Base-by-base conservation (phyloP, 2,888 invertebrate species). In the Lysandra coridon region DNA sequence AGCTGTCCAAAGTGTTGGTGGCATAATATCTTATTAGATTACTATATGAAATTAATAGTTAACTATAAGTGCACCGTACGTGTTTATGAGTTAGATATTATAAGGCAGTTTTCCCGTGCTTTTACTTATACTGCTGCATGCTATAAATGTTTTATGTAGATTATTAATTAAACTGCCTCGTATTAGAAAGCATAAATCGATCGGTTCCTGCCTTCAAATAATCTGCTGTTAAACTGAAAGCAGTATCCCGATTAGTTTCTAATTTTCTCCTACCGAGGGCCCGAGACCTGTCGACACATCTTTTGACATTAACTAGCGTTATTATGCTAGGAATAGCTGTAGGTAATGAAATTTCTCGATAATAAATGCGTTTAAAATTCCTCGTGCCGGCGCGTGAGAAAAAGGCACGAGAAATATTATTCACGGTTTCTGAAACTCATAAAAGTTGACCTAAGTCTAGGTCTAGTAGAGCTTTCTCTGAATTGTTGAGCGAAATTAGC, bases 191-290 rank as follows among this genome's bases (percentile, higher is more conserved):
- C 89, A 88, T 86, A 88, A 87, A 87, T 82, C 82, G 84, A 82
- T 84, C 84, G 84, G 87, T 87, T 88, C 88, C 89, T 88, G 88
- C 86, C 83, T 87, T 85, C 49, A 49, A 75, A 87, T 90, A 88
- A 90, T 88, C 87, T 85, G 86, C 86, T 86, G 83, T 88, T 88
- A 87, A 85, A 87, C 88, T 89, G 89, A 90, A 90, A 90, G 88
- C 86, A 82, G 84, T 88, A 88, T 89, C 88, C 89, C 87, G 87
- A 84, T 85, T 17, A 83, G 86, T 92, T 91, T 91, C 91, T 90
- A 89, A 88, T 88, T 92, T 91, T 85, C 86, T 85, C 83, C 81
- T 83, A 83, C 81, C 79, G 80, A 79, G 78, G 81, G 80, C 82
- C 84, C 83, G 83, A 83, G 81, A 82, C 84, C 84, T 87, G 84